Conservation (phyloP, 2,888 invertebrate genomes). For the Exocentrus adspersus region DNA sequence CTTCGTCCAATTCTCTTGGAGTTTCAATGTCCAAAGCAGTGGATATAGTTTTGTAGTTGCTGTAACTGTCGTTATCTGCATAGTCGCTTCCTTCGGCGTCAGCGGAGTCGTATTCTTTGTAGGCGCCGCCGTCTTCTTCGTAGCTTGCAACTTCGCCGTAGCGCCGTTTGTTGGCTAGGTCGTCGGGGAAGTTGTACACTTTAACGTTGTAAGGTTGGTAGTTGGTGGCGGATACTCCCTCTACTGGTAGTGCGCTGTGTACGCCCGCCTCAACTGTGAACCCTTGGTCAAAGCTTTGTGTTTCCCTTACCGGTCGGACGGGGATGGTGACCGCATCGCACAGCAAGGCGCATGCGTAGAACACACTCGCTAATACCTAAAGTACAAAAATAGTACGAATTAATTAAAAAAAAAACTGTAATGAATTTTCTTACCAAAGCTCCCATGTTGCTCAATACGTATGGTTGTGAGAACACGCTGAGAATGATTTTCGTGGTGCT, state of each 20-base stretch:
- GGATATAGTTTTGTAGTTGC: too few species aligned
- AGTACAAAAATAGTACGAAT: neutral
- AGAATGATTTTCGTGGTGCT: constrained; percentile 31
- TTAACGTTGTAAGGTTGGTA: neutral
- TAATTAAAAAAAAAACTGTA: neutral
- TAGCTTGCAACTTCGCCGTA: neutral
- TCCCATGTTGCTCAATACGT: constrained; percentile 43
- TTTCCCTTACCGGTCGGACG: neutral
- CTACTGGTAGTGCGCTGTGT: constrained; percentile 32
- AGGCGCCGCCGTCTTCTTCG: neutral
- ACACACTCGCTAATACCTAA: constrained; percentile 39
- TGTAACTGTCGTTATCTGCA: constrained; percentile 17
- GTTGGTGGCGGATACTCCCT: neutral
- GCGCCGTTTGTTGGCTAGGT: neutral
- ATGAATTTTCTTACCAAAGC: constrained; percentile 39
- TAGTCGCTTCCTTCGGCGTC: constrained; percentile 24
- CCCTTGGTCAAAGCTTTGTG: neutral
- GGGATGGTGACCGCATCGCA: neutral
- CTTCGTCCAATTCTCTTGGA: too few species aligned
- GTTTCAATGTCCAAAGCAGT: too few species aligned
- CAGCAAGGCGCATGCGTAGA: constrained; percentile 28
- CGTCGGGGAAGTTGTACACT: neutral
- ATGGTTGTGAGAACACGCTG: constrained; percentile 40
- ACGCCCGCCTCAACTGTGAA: neutral
- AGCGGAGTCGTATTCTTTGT: neutral